Evolutionary conservation across 2,888 invertebrate genomes (phyloP).

Genomic region (Andricus curvator): DNA sequence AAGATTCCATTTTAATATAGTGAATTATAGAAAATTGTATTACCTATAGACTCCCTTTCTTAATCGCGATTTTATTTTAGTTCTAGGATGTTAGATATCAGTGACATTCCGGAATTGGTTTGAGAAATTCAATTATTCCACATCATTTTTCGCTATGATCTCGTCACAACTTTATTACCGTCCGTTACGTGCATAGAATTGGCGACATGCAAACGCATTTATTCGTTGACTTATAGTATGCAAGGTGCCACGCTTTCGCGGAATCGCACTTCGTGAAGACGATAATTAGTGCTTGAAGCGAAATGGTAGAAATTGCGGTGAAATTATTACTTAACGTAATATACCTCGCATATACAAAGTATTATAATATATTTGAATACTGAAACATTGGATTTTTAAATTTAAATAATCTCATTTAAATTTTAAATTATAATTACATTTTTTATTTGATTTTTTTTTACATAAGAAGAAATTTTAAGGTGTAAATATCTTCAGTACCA

Average conservation of each 20-base stretch:
- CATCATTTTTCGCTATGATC: slow-evolving; percentile 37
- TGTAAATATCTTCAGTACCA: background rate
- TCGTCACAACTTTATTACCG: slow-evolving; percentile 47
- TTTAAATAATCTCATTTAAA: background rate
- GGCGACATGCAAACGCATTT: slow-evolving; percentile 5
- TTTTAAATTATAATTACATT: too few relatives aligned
- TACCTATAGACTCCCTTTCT: too few relatives aligned
- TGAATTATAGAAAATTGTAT: too few relatives aligned
- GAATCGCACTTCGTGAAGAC: slow-evolving; percentile 40
- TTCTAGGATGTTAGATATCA: background rate
- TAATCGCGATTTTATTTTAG: background rate
- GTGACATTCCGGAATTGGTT: background rate
- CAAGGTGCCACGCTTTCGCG: slow-evolving; percentile 56
- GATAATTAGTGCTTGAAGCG: slow-evolving; percentile 25
- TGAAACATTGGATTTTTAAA: background rate
- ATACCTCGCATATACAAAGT: background rate
- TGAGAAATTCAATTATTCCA: slow-evolving; percentile 28
- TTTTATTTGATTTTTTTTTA: too few relatives aligned
- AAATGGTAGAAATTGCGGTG: slow-evolving; percentile 46
- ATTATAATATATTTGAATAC: background rate
- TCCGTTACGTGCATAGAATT: slow-evolving; percentile 42
- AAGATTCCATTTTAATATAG: background rate
- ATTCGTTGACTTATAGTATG: slow-evolving; percentile 38
- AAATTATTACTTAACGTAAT: slow-evolving; percentile 40
- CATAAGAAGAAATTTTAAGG: background rate